Percentiles rank a stretch among this genome's conserved stretches.
Conservation (phyloP, 2,113 vertebrate genomes). For the Calonectris borealis region DNA sequence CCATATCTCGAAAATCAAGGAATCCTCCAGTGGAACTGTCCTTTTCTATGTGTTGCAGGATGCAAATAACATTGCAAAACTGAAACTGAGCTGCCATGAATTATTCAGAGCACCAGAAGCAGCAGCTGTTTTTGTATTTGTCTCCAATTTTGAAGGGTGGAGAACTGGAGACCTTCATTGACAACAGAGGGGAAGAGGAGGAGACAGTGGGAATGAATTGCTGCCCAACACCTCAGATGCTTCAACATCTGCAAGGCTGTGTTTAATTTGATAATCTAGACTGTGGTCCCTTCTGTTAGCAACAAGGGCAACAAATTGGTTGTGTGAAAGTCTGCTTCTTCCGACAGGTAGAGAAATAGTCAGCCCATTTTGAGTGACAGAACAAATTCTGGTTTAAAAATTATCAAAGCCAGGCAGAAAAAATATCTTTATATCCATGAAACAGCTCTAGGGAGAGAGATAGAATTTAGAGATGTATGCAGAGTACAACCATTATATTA, state of each 20-base stretch:
- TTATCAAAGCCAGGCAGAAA: neutral
- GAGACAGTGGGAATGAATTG: slow-evolving; percentile 38
- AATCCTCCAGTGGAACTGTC: neutral
- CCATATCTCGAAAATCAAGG: neutral
- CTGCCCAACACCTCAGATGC: slow-evolving; percentile 6
- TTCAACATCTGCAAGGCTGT: slow-evolving; percentile 16
- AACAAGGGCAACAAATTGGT: neutral
- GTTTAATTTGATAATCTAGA: neutral
- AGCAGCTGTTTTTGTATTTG: slow-evolving; percentile 64
- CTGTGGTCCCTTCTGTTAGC: neutral
- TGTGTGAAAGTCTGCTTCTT: neutral
- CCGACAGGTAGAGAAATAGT: neutral
- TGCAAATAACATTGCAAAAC: neutral
- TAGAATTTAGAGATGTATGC: neutral
- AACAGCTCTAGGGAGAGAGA: neutral
- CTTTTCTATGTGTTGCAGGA: neutral
- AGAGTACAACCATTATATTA: neutral
- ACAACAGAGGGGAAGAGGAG: neutral
- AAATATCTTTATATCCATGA: neutral
- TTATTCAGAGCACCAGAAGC: slow-evolving; percentile 64
- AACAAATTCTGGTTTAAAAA: neutral
- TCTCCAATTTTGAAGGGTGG: slow-evolving; percentile 48
- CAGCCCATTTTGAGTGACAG: neutral
- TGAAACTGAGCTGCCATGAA: slow-evolving; percentile 29
- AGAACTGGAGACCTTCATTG: slow-evolving; percentile 36